Conservation (phyloP, 2,113 vertebrate genomes). For the Cettia cetti region DNA sequence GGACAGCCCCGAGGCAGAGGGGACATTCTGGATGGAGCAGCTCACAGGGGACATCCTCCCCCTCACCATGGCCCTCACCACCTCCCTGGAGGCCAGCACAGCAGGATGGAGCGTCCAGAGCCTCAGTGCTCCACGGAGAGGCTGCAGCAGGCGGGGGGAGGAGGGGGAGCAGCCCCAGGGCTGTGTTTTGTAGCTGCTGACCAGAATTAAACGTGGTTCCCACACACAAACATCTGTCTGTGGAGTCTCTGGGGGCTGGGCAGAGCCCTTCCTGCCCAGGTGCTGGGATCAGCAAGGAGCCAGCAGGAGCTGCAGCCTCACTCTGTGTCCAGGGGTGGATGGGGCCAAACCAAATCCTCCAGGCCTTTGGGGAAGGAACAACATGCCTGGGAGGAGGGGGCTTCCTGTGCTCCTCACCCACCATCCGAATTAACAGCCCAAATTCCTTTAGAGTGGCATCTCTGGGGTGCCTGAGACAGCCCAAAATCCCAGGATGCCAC, state of each 20-base stretch:
- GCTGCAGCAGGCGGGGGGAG: background rate
- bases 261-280: background rate
- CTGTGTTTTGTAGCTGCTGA: background rate
- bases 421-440: background rate
- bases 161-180: background rate
- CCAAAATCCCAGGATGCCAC: background rate
- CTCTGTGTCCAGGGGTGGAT: background rate
- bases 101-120: background rate
- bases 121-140: fast-evolving
- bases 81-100: background rate
- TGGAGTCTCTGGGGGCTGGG: background rate
- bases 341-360: fast-evolving
- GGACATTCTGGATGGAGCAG: background rate
- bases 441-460: background rate
- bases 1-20: fast-evolving
- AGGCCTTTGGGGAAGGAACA: background rate
- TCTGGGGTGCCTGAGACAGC: fast-evolving
- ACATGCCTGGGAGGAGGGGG: fast-evolving
- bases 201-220: background rate
- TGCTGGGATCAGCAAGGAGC: background rate
- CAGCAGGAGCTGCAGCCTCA: background rate
- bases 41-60: background rate
- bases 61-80: background rate
- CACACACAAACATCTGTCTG: background rate
- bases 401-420: background rate